A percentile compares a stretch with the other conserved stretches of the same genome.
Conservation (phyloP, 2,888 invertebrate genomes). For the Drosophila pegasa region DNA sequence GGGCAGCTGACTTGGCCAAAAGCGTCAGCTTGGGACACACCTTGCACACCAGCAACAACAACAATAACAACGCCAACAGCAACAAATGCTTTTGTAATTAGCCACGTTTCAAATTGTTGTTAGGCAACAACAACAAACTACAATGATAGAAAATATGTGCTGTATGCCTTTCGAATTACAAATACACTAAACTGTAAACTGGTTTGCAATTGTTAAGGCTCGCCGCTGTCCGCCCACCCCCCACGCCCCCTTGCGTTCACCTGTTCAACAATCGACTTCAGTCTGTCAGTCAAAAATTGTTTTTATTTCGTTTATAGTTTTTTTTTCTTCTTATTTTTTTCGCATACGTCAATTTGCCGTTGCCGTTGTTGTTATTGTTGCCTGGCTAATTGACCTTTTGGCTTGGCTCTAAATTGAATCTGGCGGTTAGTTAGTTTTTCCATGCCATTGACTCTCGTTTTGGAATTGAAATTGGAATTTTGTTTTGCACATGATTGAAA, state of each 20-base stretch:
- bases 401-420: constrained; percentile 67
- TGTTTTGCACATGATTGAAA: constrained; percentile 48
- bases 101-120: constrained; percentile 67
- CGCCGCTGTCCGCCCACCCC: not conserved
- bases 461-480: constrained; percentile 32
- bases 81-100: constrained; percentile 61
- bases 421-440: constrained; percentile 64
- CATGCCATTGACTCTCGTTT: constrained; percentile 38
- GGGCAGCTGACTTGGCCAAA: constrained; percentile 52
- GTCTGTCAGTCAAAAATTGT: constrained; percentile 58
- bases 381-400: constrained; percentile 73
- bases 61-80: constrained; percentile 23
- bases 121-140: constrained; percentile 57
- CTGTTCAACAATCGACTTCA: constrained; percentile 7
- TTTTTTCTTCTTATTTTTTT: constrained; percentile 9
- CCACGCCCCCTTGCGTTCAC: not conserved
- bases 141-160: constrained; percentile 46
- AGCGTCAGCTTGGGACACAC: constrained; percentile 62
- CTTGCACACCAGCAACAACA: constrained; percentile 57
- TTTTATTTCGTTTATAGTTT: constrained; percentile 56
- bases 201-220: constrained; percentile 56
- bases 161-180: constrained; percentile 71
- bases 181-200: constrained; percentile 59
- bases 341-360: constrained; percentile 19
- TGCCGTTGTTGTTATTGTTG: constrained; percentile 26